These are phyloP conservation scores for Ariopsis seemanni DNA, from an alignment of 2,113 vertebrate species.

Conservation along the genomic window DNA sequence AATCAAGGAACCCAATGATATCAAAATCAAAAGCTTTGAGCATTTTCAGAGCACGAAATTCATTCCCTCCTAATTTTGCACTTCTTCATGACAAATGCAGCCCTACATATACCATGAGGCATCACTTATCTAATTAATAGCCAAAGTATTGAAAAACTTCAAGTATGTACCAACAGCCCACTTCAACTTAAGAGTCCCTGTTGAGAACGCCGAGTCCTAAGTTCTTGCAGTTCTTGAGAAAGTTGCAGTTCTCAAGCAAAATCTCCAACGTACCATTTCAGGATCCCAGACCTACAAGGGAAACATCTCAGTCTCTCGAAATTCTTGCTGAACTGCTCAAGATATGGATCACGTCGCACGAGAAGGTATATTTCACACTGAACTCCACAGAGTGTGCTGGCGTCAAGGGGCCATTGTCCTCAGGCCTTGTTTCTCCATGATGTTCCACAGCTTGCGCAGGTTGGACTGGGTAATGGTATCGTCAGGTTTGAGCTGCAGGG, in stretches of 20 bases:
- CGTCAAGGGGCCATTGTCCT: slow-evolving; percentile 86
- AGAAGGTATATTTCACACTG: slow-evolving; percentile 15
- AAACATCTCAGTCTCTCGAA: not conserved
- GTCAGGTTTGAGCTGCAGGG: slow-evolving; percentile 93
- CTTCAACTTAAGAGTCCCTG: slow-evolving; percentile 68
- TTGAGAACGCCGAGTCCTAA: slow-evolving; percentile 12
- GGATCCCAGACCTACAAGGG: not conserved
- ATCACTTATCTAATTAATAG: slow-evolving; percentile 43
- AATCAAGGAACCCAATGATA: slow-evolving; percentile 5
- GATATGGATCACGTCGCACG: slow-evolving; percentile 1
- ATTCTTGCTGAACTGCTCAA: slow-evolving; percentile 4
- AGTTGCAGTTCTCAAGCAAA: slow-evolving; percentile 25
- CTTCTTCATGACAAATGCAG: slow-evolving; percentile 35
- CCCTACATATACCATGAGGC: slow-evolving; percentile 36
- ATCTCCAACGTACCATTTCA: slow-evolving; percentile 12
- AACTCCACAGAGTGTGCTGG: not conserved
- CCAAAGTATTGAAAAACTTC: slow-evolving; percentile 55
- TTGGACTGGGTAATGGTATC: slow-evolving; percentile 98
- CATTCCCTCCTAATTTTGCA: slow-evolving; percentile 36
- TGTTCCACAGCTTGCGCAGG: slow-evolving; percentile 97
- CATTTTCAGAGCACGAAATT: slow-evolving; percentile 11
- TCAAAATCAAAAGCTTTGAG: not conserved
- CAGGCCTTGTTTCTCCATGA: slow-evolving; percentile 98
- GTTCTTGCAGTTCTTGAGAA: not conserved
- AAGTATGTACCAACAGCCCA: slow-evolving; percentile 64